Percentiles rank a stretch among this genome's conserved stretches.
Evolutionary conservation across 2,797 vertebrate genomes (phyloP).

Genomic region (Sphenodon punctatus): DNA sequence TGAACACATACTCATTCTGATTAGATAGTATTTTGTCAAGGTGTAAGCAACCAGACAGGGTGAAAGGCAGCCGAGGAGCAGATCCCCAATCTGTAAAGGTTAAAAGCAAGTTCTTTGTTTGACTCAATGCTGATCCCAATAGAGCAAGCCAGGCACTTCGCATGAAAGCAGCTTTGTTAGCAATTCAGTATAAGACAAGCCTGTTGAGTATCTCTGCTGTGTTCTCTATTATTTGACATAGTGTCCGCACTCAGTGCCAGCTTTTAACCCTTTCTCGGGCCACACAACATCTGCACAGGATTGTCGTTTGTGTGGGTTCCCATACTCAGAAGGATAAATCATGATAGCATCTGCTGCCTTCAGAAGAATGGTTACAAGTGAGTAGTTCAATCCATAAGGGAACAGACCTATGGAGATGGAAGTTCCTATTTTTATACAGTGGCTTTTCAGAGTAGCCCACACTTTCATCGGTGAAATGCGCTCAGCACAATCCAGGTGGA

Average conservation of each 20-base stretch:
- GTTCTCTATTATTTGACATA: conserved; percentile 17
- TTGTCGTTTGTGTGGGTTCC: neutral
- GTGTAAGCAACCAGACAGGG: neutral
- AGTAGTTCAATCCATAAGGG: too few relatives aligned
- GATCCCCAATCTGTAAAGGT: neutral
- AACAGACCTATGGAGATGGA: neutral
- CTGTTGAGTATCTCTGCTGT: conserved; percentile 11
- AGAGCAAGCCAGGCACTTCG: conserved; percentile 17
- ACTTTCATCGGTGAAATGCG: neutral
- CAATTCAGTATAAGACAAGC: conserved; percentile 26
- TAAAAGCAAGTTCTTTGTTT: neutral
- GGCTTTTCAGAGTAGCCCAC: neutral
- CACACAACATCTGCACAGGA: neutral
- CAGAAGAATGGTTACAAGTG: neutral
- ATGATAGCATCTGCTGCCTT: neutral
- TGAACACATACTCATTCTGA: too few relatives aligned
- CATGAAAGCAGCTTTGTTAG: conserved; percentile 56
- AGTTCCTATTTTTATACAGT: neutral
- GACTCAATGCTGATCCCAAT: neutral
- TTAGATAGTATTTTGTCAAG: neutral
- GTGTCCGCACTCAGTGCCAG: neutral
- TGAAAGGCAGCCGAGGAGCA: neutral
- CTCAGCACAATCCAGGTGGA: neutral
- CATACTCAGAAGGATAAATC: neutral
- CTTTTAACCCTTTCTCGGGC: conserved; percentile 2